Evolutionary conservation across 1,140 invertebrate species (phyloP), one percentile per base, ranked within the genome.

Genomic region (Ylistrum balloti): DNA sequence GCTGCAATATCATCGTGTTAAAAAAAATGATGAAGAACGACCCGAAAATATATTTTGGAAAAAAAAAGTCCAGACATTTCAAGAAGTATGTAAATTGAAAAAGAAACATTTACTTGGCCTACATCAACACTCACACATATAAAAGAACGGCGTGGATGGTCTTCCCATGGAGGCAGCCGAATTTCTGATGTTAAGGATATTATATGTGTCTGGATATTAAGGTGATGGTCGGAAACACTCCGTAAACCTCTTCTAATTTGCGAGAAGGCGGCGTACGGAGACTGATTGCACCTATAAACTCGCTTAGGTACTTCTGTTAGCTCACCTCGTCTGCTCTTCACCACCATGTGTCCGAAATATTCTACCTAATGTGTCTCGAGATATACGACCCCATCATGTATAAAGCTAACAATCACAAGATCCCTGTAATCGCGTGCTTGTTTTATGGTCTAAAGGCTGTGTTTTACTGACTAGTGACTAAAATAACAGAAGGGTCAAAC

Each of bases 131-230:
- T 0, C 56, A 74, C n/a, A 20, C 20, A 74, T 74, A 28, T 74
- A 74, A 28, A 74, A n/a, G n/a, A 1, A 74, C 56, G 56, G 17
- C n/a, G n/a, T n/a, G 56, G n/a, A 74, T 74, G 22, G n/a, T 74
- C n/a, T n/a, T n/a, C 15, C 17, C 17, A 17, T n/a, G 56, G 56
- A 74, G 13, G 3, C 9, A 74, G 22, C 56, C 56, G 56, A n/a
- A 28, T 28, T 74, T 74, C 56, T 74, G 56, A n/a, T 74, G 56
- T 28, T 74, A 28, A 74, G 22, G 56, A 74, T 74, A 74, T n/a
- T 74, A n/a, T 74, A 74, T 74, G 56, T 74, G 56, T 74, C 56
- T 74, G 56, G 56, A 74, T 74, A 74, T 74, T 28, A n/a, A n/a
- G n/a, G 56, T 74, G 22, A 74, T 11, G 56, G 22, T 7, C n/a